Percentiles rank a stretch among this genome's conserved stretches.
Evolutionary conservation across 1,140 invertebrate species (phyloP).

Genomic region (Pinna nobilis): DNA sequence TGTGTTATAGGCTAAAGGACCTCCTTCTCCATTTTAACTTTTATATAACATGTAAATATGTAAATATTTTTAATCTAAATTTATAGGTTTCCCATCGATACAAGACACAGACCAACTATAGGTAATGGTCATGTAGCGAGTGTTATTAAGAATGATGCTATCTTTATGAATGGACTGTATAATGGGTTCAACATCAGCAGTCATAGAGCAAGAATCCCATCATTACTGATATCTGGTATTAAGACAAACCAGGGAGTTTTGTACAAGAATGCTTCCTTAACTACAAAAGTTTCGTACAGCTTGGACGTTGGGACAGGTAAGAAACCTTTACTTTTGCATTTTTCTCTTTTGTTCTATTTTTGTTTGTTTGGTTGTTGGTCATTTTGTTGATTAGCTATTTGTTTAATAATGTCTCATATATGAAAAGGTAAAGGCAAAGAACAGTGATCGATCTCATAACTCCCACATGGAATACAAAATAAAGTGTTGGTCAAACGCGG

Average conservation of each 20-base stretch:
- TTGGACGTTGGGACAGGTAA: neutral
- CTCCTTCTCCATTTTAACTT: too few relatives aligned
- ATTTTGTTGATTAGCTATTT: too few relatives aligned
- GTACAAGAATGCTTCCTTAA: neutral
- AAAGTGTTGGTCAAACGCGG: too few relatives aligned
- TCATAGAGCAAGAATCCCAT: constrained; percentile 68
- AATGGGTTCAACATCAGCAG: constrained; percentile 70
- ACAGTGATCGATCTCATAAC: too few relatives aligned
- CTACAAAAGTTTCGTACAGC: neutral
- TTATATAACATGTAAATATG: too few relatives aligned
- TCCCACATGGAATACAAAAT: too few relatives aligned
- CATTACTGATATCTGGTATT: constrained; percentile 13
- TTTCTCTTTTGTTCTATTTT: neutral
- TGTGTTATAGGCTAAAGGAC: too few relatives aligned
- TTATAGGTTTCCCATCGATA: constrained; percentile 55
- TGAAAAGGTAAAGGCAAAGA: too few relatives aligned
- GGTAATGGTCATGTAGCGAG: constrained; percentile 76
- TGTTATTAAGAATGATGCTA: constrained; percentile 70
- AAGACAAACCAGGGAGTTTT: neutral
- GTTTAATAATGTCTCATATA: too few relatives aligned
- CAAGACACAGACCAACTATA: constrained; percentile 64
- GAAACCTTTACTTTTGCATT: neutral
- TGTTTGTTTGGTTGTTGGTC: too few relatives aligned
- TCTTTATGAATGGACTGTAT: constrained; percentile 76
- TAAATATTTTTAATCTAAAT: neutral